phyloP scores from a whole-genome alignment of 2,797 vertebrate genomes.

The Tapirus indicus region DNA sequence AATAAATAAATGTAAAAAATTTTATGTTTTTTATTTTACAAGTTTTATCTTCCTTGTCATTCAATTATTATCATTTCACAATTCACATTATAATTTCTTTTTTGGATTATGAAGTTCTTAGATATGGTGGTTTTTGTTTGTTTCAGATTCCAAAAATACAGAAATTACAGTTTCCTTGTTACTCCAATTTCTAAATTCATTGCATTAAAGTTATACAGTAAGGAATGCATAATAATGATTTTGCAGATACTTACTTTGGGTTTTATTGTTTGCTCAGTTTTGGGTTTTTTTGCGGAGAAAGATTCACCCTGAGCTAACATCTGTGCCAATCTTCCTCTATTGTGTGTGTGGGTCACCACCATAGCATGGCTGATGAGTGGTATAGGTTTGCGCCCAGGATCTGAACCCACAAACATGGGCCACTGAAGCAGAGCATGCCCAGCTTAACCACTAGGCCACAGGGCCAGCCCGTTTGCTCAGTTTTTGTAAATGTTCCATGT shows the following conservation, averaged over 20 bases:
- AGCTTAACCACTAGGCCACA: no score
- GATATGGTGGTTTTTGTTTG: neutral
- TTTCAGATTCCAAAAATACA: neutral
- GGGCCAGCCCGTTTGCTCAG: neutral
- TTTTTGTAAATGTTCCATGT: neutral
- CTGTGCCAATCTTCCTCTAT: no score
- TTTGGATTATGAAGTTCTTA: neutral
- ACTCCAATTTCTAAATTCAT: neutral
- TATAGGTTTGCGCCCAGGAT: no score
- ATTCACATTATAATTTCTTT: neutral
- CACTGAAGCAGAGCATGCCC: no score
- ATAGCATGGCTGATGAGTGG: no score
- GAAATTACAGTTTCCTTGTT: neutral
- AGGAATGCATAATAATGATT: neutral
- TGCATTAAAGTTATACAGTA: neutral
- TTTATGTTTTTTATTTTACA: neutral
- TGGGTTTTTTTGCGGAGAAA: neutral
- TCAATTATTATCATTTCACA: neutral
- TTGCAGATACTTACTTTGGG: neutral
- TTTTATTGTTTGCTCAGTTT: neutral
- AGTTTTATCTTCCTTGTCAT: neutral
- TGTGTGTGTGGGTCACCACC: no score
- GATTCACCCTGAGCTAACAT: no score
- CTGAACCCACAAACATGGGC: no score
- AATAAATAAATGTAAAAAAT: neutral